Evolutionary conservation across 2,888 invertebrate genomes (phyloP), one percentile per base, ranked within the genome.

Genomic region (Leptinotarsa juncta): DNA sequence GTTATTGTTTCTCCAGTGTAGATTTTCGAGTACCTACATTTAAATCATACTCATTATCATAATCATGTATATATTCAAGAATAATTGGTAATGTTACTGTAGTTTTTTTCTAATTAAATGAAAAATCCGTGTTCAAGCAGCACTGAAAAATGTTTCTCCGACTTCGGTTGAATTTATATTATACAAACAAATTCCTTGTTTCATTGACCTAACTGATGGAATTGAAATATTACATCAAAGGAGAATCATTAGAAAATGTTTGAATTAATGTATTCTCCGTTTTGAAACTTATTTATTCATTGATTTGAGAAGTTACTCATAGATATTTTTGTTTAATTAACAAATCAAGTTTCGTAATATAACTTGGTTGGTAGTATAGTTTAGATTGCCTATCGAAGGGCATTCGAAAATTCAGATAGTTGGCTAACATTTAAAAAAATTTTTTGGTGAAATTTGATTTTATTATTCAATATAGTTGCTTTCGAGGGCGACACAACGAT

Each of bases 21-120:
- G 32, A 62, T 62, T 62, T 57, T 57, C 23, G 57, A 0, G 18
- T 26, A 62, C 12, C 18, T 62, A 26, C 42, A 14, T 42, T 42
- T 15, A 62, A 42, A 18, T 62, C 42, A 42, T 62, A 62, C 32
- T 62, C 62, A 62, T 62, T 62, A 62, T n/a, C 62, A 32, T 42
- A 62, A 32, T 42, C 62, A 62, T 18, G 18, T 62, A 62, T 62
- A 32, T 62, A 42, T 62, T 26, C 62, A 62, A 62, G n/a, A 42
- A 42, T 42, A 26, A 62, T 62, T 62, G 42, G 32, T 26, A 10
- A 62, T 32, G 32, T 32, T n/a, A 16, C 60, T 42, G n/a, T 32
- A 42, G n/a, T 32, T 62, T 42, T n/a, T 18, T 62, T 62, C 7
- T 42, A 62, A 62, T 62, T 62, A 32, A 62, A 62, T 23, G 15